Evolutionary conservation across 2,888 invertebrate species (phyloP), one percentile per base, ranked within the genome.

Genomic region (Drosophila kuntzei): DNA sequence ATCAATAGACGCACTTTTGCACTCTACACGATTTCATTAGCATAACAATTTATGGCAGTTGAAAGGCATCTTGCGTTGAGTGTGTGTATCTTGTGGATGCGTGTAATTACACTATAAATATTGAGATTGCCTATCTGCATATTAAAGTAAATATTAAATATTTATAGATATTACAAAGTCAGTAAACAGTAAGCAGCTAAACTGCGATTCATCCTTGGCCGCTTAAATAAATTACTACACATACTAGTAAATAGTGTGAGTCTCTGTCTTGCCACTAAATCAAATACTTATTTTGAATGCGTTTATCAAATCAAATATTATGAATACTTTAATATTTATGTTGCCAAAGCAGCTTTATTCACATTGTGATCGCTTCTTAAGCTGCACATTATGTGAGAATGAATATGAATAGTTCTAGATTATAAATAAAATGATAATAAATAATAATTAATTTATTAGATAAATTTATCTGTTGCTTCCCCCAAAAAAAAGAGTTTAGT

Each of bases 11-110:
- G 58, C 71, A 79, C 63, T 64, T 58, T 29, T 54, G 50, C 49
- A 55, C 54, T 51, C 43, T 70, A 25, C 39, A 76, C 60, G 37
- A 78, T 80, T 76, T 68, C 61, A 78, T 78, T 76, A 68, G 51
- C 79, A 68, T 50, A 22, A 2, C 34, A 59, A 78, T 72, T 78
- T 71, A 79, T 76, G 51, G 44, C 63, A 37, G 51, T 51, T 32
- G 20, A 36, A 8, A 14, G 14, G n/a, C 16, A 69, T 55, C 46
- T 39, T 58, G 44, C 22, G 41, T 22, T 44, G 3, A 27, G 36
- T 43, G 44, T 44, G 44, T 14, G 8, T 16, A 47, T 36, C 36
- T 57, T 29, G 29, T 54, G 53, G 53, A 39, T 53, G 34, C 46
- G n/a, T 69, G 54, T 54, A 63, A 43, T 63, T 72, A 32, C 53